Percentiles rank a stretch among this genome's conserved stretches.
Evolutionary conservation across 2,797 vertebrate species (phyloP).

Genomic region (Hydrolagus colliei): DNA sequence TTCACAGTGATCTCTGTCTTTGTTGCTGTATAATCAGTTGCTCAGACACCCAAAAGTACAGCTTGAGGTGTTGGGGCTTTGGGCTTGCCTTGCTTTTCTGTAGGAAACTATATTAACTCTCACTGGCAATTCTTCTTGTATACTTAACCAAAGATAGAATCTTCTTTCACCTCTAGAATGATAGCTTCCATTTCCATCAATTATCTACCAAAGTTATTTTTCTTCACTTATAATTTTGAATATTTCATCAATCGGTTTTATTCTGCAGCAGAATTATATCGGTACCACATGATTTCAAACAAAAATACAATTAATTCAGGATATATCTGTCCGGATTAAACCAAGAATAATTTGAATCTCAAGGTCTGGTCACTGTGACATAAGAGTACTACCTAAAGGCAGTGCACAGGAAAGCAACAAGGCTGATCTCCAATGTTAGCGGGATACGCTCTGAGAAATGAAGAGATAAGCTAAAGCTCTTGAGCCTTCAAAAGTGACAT

Average conservation of each 20-base stretch:
- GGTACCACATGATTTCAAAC: not conserved
- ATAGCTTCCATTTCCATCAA: not conserved
- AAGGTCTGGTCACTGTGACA: too few species aligned
- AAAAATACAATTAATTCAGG: too few species aligned
- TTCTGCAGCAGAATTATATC: not conserved
- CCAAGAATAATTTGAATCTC: too few species aligned
- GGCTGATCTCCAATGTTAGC: too few species aligned
- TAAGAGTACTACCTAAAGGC: too few species aligned
- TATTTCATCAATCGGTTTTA: not conserved
- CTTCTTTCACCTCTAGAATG: not conserved
- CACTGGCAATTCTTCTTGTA: not conserved
- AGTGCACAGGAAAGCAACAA: too few species aligned
- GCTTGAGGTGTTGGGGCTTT: not conserved
- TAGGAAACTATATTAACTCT: not conserved
- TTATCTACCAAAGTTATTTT: too few species aligned
- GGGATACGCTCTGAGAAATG: too few species aligned
- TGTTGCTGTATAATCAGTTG: not conserved
- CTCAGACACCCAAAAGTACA: not conserved
- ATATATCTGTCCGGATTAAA: too few species aligned
- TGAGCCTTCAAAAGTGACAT: too few species aligned
- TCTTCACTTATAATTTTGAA: not conserved
- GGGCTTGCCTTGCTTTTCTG: not conserved
- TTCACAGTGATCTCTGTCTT: too few species aligned
- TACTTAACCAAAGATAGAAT: constrained; percentile 4
- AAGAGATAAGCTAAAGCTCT: too few species aligned